phyloP scores from a whole-genome alignment of 2,797 vertebrate genomes.

The Rousettus madagascariensis region DNA sequence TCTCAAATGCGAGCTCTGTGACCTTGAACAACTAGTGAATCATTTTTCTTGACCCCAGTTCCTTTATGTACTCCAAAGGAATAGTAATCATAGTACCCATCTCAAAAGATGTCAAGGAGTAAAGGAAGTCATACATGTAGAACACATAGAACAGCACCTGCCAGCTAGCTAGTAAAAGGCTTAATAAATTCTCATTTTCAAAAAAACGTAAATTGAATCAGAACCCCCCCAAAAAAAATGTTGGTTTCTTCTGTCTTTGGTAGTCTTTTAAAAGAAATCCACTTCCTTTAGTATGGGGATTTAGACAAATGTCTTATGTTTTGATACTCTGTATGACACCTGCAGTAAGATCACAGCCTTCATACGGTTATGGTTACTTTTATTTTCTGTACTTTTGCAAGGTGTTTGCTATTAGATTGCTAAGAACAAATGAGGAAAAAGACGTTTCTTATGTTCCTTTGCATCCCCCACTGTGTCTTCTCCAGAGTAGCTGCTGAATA shows the following conservation, averaged over 20 bases:
- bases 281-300: neutral
- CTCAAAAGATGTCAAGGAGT: neutral
- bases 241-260: neutral
- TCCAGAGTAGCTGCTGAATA: neutral
- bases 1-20: neutral
- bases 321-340: neutral
- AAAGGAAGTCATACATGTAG: neutral
- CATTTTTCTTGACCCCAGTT: neutral
- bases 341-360: neutral
- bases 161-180: neutral
- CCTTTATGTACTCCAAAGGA: neutral
- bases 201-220: neutral
- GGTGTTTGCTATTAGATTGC: neutral
- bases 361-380: neutral
- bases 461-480: neutral
- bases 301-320: neutral
- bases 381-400: neutral
- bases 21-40: neutral
- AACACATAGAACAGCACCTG: neutral
- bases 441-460: neutral
- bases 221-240: neutral
- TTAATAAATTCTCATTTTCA: neutral
- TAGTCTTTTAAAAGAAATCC: neutral
- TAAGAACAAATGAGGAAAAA: neutral
- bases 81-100: neutral